A percentile compares a stretch with the other conserved stretches of the same genome.
Conservation (phyloP, 2,113 vertebrate genomes). For the Butorides virescens region DNA sequence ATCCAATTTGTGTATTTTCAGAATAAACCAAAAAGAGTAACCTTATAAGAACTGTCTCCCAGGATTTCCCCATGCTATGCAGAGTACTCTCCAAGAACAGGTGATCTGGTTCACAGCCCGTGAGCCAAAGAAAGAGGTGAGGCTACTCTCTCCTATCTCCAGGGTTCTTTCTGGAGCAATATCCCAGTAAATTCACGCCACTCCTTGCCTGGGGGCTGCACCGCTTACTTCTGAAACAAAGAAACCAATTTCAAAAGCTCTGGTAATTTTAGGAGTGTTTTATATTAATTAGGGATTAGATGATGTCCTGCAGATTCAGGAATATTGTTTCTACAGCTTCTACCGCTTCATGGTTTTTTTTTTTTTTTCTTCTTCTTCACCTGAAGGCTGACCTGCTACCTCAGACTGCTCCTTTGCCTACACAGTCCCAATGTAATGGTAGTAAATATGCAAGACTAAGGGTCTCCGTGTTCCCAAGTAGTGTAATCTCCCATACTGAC, state of each 20-base stretch:
- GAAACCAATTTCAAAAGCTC: not conserved
- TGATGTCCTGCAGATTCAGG: not conserved
- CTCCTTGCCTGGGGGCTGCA: not conserved
- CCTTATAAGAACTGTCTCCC: not conserved
- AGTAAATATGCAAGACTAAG: not conserved
- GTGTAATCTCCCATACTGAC: not conserved
- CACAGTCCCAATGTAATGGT: accelerated
- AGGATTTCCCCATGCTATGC: not conserved
- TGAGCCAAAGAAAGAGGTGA: not conserved
- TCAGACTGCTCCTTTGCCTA: not conserved
- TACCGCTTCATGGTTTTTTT: not conserved
- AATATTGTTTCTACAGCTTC: not conserved
- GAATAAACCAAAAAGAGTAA: not conserved
- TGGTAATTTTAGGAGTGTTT: not conserved
- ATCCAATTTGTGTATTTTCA: not conserved
- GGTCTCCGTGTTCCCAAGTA: not conserved
- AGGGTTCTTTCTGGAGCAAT: not conserved
- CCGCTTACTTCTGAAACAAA: not conserved
- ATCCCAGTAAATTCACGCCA: not conserved
- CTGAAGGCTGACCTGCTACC: not conserved
- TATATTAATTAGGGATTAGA: not conserved
- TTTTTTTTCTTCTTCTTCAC: not conserved
- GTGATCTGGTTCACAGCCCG: not conserved
- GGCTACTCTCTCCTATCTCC: not conserved
- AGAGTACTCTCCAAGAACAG: not conserved